phyloP scores from a whole-genome alignment of 2,888 invertebrate species.

The Seira musarum region DNA sequence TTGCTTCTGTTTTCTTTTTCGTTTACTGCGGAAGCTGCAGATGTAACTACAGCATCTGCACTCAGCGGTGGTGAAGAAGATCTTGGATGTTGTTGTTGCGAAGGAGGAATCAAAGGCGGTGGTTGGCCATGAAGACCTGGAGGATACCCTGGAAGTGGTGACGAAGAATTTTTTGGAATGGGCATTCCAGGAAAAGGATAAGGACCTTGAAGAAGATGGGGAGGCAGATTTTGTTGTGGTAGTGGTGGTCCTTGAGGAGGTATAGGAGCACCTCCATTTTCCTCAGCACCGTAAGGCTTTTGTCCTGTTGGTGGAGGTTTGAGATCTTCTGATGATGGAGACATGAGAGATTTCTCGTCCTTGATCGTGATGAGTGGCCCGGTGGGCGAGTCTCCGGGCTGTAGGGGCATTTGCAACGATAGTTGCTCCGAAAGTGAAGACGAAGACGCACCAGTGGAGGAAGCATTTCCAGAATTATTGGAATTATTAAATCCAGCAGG shows the following conservation, averaged over 20 bases:
- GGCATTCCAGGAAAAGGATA: constrained; percentile 60
- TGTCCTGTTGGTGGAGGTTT: constrained; percentile 57
- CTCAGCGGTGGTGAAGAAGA: constrained; percentile 45
- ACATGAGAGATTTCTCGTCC: constrained; percentile 69
- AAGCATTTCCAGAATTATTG: background rate
- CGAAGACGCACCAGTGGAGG: constrained; percentile 26
- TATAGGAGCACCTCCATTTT: constrained; percentile 32
- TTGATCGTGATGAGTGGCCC: constrained; percentile 66
- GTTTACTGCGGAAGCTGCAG: constrained; percentile 51
- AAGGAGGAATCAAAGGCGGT: constrained; percentile 47
- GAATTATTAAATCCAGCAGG: constrained; percentile 20
- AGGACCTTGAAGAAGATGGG: constrained; percentile 48
- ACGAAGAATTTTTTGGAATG: constrained; percentile 58
- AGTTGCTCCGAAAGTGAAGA: constrained; percentile 30
- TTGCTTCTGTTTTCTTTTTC: constrained; percentile 47
- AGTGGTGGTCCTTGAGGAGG: constrained; percentile 27
- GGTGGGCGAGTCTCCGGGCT: constrained; percentile 52
- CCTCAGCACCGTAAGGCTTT: constrained; percentile 46
- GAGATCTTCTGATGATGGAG: constrained; percentile 68
- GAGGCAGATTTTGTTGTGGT: background rate
- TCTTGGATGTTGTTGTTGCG: constrained; percentile 49
- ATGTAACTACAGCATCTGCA: constrained; percentile 67
- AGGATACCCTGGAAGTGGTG: constrained; percentile 48
- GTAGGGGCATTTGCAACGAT: constrained; percentile 25
- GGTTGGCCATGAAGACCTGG: constrained; percentile 58